These are phyloP conservation scores for Equus quagga DNA, from an alignment of 2,113 vertebrate genomes.

Conservation along the genomic window DNA sequence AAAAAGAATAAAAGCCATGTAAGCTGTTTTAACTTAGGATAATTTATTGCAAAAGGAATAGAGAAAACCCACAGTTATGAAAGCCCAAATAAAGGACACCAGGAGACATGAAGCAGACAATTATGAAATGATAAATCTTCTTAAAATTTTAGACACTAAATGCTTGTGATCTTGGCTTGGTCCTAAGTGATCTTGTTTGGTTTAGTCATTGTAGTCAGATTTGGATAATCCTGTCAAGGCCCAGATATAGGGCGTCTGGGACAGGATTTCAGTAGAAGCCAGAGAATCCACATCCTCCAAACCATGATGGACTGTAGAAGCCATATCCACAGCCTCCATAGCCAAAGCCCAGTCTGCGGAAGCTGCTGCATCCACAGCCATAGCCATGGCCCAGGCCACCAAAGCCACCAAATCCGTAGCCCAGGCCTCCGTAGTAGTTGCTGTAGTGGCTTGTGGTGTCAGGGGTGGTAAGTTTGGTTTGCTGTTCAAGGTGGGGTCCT, in stretches of 20 bases:
- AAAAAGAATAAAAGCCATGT: neutral
- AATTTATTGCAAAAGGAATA: conserved; percentile 32
- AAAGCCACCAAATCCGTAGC: neutral
- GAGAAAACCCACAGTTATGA: neutral
- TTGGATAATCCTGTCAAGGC: neutral
- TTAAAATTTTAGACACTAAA: neutral
- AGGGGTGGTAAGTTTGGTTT: neutral
- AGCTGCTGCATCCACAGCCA: neutral
- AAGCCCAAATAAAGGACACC: neutral
- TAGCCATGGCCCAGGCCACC: neutral
- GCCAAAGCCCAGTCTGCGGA: neutral
- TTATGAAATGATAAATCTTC: neutral
- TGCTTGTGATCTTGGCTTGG: neutral
- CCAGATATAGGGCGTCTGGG: neutral
- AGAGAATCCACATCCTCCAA: neutral
- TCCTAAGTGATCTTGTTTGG: neutral
- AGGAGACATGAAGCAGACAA: neutral
- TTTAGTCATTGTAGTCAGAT: neutral
- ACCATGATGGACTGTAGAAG: neutral
- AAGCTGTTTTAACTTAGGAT: neutral
- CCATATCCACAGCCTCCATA: neutral
- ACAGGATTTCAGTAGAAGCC: neutral
- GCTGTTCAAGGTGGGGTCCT: neutral
- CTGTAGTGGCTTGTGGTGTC: conserved; percentile 51
- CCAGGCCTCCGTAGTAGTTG: conserved; percentile 32